A percentile compares a stretch with the other conserved stretches of the same genome.
Conservation (phyloP, 2,113 vertebrate genomes). For the Dromaius novaehollandiae region DNA sequence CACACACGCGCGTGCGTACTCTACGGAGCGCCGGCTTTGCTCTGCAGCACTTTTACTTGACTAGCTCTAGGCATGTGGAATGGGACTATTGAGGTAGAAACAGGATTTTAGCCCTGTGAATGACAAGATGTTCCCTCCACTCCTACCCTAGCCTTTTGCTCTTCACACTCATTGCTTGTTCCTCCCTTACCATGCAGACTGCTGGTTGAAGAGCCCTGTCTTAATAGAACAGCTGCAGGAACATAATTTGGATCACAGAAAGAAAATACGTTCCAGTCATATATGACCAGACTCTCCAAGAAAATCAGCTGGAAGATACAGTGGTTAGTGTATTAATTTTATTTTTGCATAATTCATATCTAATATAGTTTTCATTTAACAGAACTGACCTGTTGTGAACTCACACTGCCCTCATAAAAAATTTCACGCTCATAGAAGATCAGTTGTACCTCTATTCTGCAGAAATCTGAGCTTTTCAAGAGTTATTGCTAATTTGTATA, state of each 20-base stretch:
- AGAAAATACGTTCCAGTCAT: not conserved
- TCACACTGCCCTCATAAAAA: not conserved
- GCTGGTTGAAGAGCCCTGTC: not conserved
- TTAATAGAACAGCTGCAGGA: not conserved
- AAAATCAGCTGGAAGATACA: not conserved
- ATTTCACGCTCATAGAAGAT: not conserved
- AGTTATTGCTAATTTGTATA: not conserved
- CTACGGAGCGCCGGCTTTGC: not conserved
- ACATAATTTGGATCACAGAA: not conserved
- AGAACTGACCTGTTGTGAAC: not conserved
- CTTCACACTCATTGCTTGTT: fast-evolving
- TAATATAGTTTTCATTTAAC: not conserved
- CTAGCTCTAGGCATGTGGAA: not conserved
- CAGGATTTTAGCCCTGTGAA: not conserved
- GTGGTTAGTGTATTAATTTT: not conserved
- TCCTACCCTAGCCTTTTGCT: not conserved
- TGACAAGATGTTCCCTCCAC: not conserved
- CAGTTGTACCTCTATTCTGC: not conserved
- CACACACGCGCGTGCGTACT: not conserved
- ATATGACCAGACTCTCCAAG: not conserved
- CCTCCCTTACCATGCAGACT: not conserved
- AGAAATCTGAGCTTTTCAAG: not conserved
- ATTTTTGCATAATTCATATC: not conserved
- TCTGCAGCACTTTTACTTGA: not conserved
- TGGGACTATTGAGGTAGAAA: fast-evolving